Percentiles rank a stretch among this genome's conserved stretches.
These are phyloP conservation scores for Xestia c-nigrum DNA, from an alignment of 2,888 invertebrate species.

Conservation along the genomic window DNA sequence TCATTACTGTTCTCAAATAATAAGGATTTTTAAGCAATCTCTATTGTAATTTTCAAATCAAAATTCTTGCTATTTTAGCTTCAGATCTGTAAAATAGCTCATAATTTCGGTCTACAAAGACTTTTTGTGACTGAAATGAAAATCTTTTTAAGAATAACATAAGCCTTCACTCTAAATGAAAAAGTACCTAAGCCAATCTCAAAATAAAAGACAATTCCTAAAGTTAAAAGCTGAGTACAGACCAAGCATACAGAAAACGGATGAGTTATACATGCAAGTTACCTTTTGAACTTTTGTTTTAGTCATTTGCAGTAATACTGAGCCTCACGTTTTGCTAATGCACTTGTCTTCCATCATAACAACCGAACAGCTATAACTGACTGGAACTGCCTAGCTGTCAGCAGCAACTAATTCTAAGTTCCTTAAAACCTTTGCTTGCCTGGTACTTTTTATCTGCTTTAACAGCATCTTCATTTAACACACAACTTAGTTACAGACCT, in stretches of 20 bases:
- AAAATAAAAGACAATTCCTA: background rate
- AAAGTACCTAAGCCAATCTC: background rate
- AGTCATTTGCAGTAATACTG: background rate
- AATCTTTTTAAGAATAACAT: background rate
- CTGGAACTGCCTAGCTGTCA: background rate
- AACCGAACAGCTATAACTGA: background rate
- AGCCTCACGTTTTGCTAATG: background rate
- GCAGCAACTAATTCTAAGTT: background rate
- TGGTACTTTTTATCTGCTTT: constrained; percentile 10
- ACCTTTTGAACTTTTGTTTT: background rate
- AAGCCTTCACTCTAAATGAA: background rate
- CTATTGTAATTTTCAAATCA: constrained; percentile 3
- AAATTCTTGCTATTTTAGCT: constrained; percentile 15
- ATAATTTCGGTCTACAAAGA: background rate
- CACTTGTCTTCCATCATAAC: background rate
- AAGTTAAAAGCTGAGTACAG: background rate
- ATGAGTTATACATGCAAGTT: background rate
- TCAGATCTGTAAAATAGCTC: background rate
- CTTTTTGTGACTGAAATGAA: constrained; percentile 7
- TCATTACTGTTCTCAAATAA: constrained; percentile 33
- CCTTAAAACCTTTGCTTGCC: background rate
- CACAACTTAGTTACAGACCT: background rate
- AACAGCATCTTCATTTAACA: background rate
- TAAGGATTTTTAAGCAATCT: constrained; percentile 6
- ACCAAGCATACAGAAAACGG: background rate